Evolutionary conservation across 2,797 vertebrate species (phyloP), one percentile per base, ranked within the genome.

Genomic region (Aeoliscus strigatus): DNA sequence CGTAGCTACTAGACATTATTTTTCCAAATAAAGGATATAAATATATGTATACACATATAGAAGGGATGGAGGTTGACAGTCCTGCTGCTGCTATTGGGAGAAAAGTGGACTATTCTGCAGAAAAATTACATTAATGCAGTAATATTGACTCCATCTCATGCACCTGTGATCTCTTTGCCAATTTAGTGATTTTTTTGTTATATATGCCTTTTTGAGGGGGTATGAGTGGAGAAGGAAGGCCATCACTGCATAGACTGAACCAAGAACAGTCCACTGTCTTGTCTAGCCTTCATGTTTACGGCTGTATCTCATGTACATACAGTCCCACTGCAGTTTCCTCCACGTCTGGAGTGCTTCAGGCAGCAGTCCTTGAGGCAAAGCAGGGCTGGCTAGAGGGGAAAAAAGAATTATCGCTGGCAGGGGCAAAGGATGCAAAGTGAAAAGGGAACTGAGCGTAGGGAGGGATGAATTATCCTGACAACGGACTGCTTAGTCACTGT

Each of bases 1-100:
- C 66, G 70, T 84, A 84, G 81, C 78, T 84, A 84, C 78, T 85
- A 75, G 66, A 80, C 76, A 76, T 79, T 78, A 77, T 76, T 82
- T 75, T 79, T 77, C 64, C 73, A 63, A 83, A 49, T 62, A 75
- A 83, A 81, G 64, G 75, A 79, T 71, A 81, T 80, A 81, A 64
- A 82, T 77, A 47, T 73, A 70, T 76, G 71, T 84, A 74, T 63
- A 79, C 70, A 78, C 74, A 66, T 63, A 72, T 63, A 74, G 48
- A 61, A 39, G 46, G n/a, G 54, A 60, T 36, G 52, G 66, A 43
- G 60, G 68, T 61, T 56, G 45, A 52, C 50, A 75, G 80, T 82
- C 66, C 65, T 76, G 74, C 80, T 79, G 81, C 84, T 82, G 71
- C 79, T 86, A 80, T 77, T 49, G 70, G 66, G 52, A 63, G 50